Conservation (phyloP, 2,797 vertebrate genomes). For the Cephalopachus bancanus region DNA sequence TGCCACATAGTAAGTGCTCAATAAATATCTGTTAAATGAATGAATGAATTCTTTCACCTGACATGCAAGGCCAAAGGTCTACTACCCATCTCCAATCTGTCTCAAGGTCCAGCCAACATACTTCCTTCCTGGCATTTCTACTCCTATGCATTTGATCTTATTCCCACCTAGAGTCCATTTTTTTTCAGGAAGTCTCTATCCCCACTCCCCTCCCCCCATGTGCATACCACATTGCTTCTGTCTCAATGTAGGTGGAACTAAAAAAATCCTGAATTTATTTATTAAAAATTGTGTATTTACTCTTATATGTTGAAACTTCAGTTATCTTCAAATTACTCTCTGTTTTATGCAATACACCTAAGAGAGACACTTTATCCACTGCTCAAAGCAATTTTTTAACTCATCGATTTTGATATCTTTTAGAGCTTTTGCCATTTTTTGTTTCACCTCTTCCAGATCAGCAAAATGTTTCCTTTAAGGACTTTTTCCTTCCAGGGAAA, state of each 20-base stretch:
- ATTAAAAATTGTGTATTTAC: too few relatives aligned
- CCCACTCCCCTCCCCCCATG: not conserved
- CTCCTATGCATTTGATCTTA: not conserved
- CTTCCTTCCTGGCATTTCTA: not conserved
- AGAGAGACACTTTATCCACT: too few relatives aligned
- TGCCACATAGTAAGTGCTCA: not conserved
- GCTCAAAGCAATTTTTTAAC: too few relatives aligned
- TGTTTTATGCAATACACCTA: too few relatives aligned
- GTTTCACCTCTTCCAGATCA: too few relatives aligned
- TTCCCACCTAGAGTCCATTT: not conserved
- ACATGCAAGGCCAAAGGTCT: not conserved
- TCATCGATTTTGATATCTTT: too few relatives aligned
- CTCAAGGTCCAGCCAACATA: not conserved
- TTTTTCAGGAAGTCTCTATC: slow-evolving; percentile 1
- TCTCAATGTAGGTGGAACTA: not conserved
- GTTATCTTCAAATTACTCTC: too few relatives aligned
- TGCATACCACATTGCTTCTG: not conserved
- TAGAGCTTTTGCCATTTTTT: too few relatives aligned
- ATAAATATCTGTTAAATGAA: not conserved
- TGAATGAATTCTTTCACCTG: not conserved
- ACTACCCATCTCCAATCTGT: not conserved
- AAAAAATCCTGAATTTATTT: too few relatives aligned
- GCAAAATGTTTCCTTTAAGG: too few relatives aligned
- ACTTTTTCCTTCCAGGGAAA: too few relatives aligned
- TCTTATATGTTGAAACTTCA: too few relatives aligned